Evolutionary conservation across 2,113 vertebrate species (phyloP), one percentile per base, ranked within the genome.

Genomic region (Gallinago media): DNA sequence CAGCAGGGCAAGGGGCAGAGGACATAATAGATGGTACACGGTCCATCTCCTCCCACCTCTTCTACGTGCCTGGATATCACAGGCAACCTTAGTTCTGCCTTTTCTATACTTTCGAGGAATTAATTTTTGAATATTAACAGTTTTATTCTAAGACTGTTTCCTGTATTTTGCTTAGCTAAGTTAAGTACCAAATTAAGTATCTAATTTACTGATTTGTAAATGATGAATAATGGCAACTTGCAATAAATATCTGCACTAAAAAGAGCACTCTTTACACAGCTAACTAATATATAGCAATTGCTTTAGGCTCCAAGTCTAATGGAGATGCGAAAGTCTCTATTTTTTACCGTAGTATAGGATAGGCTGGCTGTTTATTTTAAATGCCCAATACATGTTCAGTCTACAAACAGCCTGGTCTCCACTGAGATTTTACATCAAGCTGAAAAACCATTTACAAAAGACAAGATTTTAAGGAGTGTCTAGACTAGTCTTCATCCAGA

Each of bases 1-100:
- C 0, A 1, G 15, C 47, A 78, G 29, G n/a, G 46, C 49, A 74
- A 76, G 12, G 18, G 71, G 22, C 19, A 67, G 52, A 65, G 55
- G 7, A 58, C 16, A 4, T 20, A 47, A 4, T 8, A 49, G 55
- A 38, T 26, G 21, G 44, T 11, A 44, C 44, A 49, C 0, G 2
- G 34, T 31, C 40, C 46, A 32, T 47, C 58, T 73, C 46, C 55
- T 65, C 10, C 25, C 20, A 49, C 6, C 25, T 70, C 67, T 20
- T 26, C 3, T 5, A 1, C 8, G 15, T 72, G 42, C 42, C 13
- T 6, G 14, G 26, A 6, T 54, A 44, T 21, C 55, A 54, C 22
- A 52, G 46, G 22, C 49, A 77, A 59, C 20, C 29, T 47, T 32
- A 34, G 14, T 44, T 68, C 42, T 65, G 61, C 44, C 76, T 80